Percentiles rank a stretch among this genome's conserved stretches.
These are phyloP conservation scores for Microcebus jonahi DNA, from an alignment of 2,113 vertebrate species.

Conservation along the genomic window DNA sequence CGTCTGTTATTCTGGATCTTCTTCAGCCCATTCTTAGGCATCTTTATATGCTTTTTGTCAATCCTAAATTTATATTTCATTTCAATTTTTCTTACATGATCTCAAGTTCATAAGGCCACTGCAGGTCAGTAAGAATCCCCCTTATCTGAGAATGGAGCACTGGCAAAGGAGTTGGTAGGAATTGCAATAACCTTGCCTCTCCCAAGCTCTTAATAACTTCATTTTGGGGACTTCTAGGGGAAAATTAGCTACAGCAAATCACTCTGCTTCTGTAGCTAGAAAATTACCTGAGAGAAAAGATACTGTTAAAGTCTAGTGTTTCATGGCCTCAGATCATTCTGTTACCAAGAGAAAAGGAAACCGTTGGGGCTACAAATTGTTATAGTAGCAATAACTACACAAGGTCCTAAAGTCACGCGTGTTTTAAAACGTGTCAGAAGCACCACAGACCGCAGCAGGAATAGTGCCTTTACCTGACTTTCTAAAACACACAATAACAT, in stretches of 20 bases:
- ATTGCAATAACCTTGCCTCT: not conserved
- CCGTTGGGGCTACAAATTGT: not conserved
- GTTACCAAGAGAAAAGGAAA: not conserved
- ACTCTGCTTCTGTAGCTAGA: not conserved
- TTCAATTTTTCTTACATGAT: not conserved
- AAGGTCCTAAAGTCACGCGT: not conserved
- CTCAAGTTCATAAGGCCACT: not conserved
- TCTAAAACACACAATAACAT: not conserved
- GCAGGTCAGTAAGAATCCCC: not conserved
- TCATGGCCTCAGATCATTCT: not conserved
- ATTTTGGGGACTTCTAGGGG: not conserved
- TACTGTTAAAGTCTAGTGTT: not conserved
- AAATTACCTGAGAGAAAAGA: not conserved
- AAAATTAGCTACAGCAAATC: not conserved
- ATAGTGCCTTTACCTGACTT: not conserved
- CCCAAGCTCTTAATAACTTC: not conserved
- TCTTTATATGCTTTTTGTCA: not conserved
- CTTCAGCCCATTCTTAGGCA: not conserved
- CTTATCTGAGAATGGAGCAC: not conserved
- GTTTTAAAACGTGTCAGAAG: not conserved
- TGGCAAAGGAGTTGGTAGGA: fast-evolving
- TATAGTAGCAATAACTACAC: not conserved
- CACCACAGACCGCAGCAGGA: not conserved
- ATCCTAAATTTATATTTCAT: not conserved
- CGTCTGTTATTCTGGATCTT: not conserved